These are phyloP conservation scores for Meleagris gallopavo DNA, from an alignment of 2,113 vertebrate species.

Conservation along the genomic window DNA sequence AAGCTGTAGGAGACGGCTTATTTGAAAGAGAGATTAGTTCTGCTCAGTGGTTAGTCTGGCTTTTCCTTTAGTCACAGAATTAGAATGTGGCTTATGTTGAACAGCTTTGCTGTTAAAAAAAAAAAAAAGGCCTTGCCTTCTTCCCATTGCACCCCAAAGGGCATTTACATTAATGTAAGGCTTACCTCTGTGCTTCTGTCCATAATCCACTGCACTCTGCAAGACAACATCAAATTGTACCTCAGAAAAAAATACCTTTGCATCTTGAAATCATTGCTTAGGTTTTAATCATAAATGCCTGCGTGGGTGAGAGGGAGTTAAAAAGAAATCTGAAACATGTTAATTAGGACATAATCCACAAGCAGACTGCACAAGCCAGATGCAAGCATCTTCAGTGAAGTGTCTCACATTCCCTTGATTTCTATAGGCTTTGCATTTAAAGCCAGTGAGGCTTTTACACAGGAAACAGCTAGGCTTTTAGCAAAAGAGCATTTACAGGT, in stretches of 20 bases:
- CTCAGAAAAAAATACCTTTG: not conserved
- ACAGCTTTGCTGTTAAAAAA: not conserved
- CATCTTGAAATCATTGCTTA: not conserved
- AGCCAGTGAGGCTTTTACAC: not conserved
- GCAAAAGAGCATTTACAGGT: not conserved
- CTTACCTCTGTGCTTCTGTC: not conserved
- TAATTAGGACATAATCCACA: not conserved
- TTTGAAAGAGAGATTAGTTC: slow-evolving; percentile 25
- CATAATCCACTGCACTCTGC: accelerated
- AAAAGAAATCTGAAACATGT: not conserved
- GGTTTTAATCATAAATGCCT: not conserved
- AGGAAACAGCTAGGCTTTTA: not conserved
- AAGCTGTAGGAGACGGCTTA: not conserved
- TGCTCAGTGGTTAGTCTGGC: not conserved
- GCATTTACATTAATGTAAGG: not conserved
- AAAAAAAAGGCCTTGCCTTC: not conserved
- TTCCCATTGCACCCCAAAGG: not conserved
- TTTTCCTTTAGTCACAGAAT: not conserved
- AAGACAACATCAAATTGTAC: not conserved
- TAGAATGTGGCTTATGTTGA: not conserved
- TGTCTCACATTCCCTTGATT: slow-evolving; percentile 41
- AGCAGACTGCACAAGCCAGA: not conserved
- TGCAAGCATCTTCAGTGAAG: slow-evolving; percentile 30
- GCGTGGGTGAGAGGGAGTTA: not conserved
- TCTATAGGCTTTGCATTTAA: slow-evolving; percentile 16